These are phyloP conservation scores for Halictus quadricinctus DNA, from an alignment of 2,888 invertebrate species.

Conservation along the genomic window DNA sequence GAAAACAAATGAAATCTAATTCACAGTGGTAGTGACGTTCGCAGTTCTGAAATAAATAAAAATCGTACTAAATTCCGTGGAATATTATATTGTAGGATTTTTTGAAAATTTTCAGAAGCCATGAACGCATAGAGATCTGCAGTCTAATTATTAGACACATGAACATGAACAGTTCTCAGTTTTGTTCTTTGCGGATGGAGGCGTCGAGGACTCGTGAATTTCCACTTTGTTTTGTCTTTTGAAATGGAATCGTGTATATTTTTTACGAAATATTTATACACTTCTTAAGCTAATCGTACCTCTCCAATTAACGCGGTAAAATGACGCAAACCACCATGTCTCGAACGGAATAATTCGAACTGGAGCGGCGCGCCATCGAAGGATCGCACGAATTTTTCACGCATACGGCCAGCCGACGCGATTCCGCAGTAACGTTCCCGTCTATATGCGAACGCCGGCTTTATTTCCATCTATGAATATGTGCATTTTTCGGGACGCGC, in stretches of 20 bases:
- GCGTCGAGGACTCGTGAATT: no score
- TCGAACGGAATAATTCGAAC: constrained; percentile 46
- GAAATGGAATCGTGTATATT: background rate
- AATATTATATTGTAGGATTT: no score
- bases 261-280: background rate
- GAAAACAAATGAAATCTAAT: no score
- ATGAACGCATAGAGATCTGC: no score
- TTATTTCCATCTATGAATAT: constrained; percentile 64
- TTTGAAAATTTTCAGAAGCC: no score
- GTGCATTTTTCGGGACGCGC: constrained; percentile 46
- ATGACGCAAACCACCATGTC: background rate
- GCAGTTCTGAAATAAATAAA: no score
- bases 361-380: constrained; percentile 23
- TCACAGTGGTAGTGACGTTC: no score
- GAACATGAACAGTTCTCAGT: background rate
- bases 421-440: constrained; percentile 42
- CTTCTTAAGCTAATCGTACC: background rate
- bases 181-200: no score
- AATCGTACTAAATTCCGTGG: no score
- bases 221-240: background rate
- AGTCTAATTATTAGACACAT: background rate
- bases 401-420: constrained; percentile 38
- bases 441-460: constrained; percentile 18
- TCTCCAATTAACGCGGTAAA: background rate
- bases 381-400: constrained; percentile 24